Percentiles rank a stretch among this genome's conserved stretches.
Conservation (phyloP, 2,888 invertebrate genomes). For the Anagyrus pseudococci region DNA sequence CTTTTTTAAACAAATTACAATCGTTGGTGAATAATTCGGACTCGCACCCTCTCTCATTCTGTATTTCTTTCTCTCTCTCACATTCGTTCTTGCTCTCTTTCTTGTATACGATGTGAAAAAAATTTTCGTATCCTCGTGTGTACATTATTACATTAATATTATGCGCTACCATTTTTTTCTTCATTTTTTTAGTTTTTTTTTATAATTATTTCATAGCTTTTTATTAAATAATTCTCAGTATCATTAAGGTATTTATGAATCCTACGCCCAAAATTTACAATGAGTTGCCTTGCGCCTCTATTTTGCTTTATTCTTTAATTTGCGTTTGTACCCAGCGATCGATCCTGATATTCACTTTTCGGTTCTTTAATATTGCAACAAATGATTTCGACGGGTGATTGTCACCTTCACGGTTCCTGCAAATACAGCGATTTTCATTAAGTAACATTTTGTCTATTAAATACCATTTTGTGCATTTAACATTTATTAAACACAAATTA, state of each 20-base stretch:
- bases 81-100: not conserved
- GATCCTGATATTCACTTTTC: constrained; percentile 13
- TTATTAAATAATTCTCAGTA: constrained; percentile 41
- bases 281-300: constrained; percentile 24
- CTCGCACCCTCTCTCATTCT: constrained; percentile 20
- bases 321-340: constrained; percentile 28
- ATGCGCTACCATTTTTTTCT: constrained; percentile 35
- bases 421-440: constrained; percentile 30
- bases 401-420: constrained; percentile 59
- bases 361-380: constrained; percentile 51
- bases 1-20: constrained; percentile 13
- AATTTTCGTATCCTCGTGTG: constrained; percentile 20
- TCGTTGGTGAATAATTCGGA: constrained; percentile 17
- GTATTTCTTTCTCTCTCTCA: not conserved
- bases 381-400: constrained; percentile 56
- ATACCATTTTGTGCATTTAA: not conserved
- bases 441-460: not conserved
- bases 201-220: constrained; percentile 39
- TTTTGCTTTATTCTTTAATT: constrained; percentile 27
- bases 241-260: constrained; percentile 43
- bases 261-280: constrained; percentile 41
- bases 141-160: constrained; percentile 25
- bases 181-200: not conserved
- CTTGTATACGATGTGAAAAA: constrained; percentile 18
- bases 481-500: not conserved